Conservation (phyloP, 2,888 invertebrate genomes). For the Adelognathus sp. region DNA sequence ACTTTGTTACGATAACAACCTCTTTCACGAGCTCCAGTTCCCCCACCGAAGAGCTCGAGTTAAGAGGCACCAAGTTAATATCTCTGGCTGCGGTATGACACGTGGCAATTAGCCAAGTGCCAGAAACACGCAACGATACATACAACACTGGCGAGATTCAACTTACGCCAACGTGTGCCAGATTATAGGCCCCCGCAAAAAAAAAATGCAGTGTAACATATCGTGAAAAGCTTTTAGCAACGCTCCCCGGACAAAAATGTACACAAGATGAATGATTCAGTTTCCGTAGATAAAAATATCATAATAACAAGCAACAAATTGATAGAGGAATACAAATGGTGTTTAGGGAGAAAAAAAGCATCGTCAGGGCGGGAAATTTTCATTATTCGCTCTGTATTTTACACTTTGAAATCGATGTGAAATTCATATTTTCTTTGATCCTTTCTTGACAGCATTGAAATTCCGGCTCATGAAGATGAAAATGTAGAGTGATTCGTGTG, state of each 20-base stretch:
- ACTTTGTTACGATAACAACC: neutral
- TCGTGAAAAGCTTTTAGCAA: neutral
- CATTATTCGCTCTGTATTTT: neutral
- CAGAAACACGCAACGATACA: neutral
- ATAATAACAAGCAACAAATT: neutral
- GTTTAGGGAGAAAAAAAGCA: neutral
- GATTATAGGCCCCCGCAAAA: neutral
- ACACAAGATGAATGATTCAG: neutral
- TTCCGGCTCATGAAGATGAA: neutral
- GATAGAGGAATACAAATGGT: neutral
- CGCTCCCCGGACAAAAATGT: neutral
- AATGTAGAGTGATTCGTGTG: neutral
- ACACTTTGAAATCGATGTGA: neutral
- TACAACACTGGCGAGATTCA: neutral
- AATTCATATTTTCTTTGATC: neutral
- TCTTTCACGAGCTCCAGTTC: neutral
- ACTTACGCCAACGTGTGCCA: neutral
- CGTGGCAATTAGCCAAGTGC: conserved; percentile 10
- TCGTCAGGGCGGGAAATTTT: neutral
- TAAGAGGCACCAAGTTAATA: neutral
- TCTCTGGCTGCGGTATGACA: neutral
- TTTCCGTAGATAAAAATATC: neutral
- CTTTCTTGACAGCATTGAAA: neutral
- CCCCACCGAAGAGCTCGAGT: no score
- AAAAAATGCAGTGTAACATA: conserved; percentile 5